A percentile compares a stretch with the other conserved stretches of the same genome.
phyloP scores from a whole-genome alignment of 2,888 invertebrate species.

The Ischnura elegans region DNA sequence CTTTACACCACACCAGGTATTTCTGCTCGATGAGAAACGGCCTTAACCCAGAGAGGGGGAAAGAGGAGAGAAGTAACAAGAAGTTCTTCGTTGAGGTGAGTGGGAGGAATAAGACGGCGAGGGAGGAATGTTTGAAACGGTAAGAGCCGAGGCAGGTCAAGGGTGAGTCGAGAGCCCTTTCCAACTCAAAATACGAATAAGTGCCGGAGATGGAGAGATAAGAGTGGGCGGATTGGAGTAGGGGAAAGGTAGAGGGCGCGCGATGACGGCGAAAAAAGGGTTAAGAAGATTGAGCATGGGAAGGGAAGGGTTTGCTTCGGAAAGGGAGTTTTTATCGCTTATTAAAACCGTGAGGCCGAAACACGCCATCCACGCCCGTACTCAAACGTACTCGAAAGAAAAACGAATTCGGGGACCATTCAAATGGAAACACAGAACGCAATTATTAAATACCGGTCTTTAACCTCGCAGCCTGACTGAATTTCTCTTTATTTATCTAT shows the following conservation, averaged over 20 bases:
- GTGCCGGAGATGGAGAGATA: background rate
- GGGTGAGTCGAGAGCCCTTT: conserved; percentile 17
- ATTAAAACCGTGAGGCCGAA: background rate
- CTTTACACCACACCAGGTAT: too few relatives aligned
- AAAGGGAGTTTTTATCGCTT: background rate
- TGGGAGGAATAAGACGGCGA: background rate
- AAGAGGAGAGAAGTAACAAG: too few relatives aligned
- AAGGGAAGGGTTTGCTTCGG: background rate
- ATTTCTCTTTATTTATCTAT: too few relatives aligned
- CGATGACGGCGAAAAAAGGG: conserved; percentile 13
- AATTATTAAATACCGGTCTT: background rate
- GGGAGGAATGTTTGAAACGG: background rate
- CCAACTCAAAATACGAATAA: conserved; percentile 11
- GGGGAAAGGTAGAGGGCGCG: background rate
- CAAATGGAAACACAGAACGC: background rate
- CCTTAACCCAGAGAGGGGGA: background rate
- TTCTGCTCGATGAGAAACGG: too few relatives aligned
- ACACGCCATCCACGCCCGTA: background rate
- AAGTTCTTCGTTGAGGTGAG: background rate
- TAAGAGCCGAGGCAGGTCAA: background rate
- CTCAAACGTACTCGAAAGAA: background rate
- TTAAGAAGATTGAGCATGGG: background rate
- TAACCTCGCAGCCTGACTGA: background rate
- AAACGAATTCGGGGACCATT: background rate
- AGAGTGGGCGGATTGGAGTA: background rate